Evolutionary conservation across 1,140 invertebrate species (phyloP), one percentile per base, ranked within the genome.

Genomic region (Apis florea): DNA sequence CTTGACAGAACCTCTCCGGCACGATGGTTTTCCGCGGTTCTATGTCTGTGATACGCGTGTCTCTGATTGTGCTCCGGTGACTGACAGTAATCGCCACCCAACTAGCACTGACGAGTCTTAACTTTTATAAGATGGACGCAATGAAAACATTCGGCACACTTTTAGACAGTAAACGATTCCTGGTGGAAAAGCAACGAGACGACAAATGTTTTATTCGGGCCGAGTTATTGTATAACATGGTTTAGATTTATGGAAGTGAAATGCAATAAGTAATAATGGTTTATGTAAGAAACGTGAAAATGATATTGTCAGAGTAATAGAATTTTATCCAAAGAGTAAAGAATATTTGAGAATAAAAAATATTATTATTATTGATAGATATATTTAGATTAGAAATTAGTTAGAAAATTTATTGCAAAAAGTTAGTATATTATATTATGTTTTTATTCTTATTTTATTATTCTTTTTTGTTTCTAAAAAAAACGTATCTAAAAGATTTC

Each of bases 1-100:
- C 86, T 88, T 79, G 76, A 87, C 79, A 84, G 86, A 88, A 84
- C 85, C 79, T 84, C 86, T 87, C 79, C 66, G 58, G 17, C 59
- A 77, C 85, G 76, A 87, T 87, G 79, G 72, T 88, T 87, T 87
- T 80, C 79, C 53, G 84, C 83, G 72, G 84, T 85, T 82, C 67
- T 81, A 82, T 53, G 70, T 63, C 71, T 61, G 77, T 86, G 86
- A 87, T 87, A 79, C 73, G 82, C 59, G 68, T 63, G 21, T 76
- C 15, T 51, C 75, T 76, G 68, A 83, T 79, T 69, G 56, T 58
- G 56, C 53, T 26, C 21, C 12, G 26, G 26, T 82, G 80, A 82
- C 56, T 82, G 80, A 82, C 79, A 77, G 79, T 82, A 76, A 82
- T 76, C 73, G 73, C 21, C 19, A 26, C n/a, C 40, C 47, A 24